These are phyloP conservation scores for Conistra vaccinii DNA, from an alignment of 2,888 invertebrate genomes.

Conservation along the genomic window DNA sequence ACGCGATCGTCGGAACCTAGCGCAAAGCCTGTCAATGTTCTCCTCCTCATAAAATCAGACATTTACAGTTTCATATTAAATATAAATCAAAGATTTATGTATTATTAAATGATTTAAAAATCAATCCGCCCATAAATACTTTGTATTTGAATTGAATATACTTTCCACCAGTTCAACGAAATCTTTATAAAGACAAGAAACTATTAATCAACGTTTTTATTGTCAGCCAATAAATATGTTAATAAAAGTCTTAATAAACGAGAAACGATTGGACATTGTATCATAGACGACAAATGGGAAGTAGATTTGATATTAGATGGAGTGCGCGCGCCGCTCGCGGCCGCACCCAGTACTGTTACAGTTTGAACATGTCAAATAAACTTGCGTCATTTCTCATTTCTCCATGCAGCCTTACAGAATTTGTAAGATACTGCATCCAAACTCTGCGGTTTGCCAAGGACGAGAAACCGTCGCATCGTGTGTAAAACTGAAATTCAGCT, in stretches of 20 bases:
- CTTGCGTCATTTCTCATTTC: not conserved
- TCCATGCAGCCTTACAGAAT: not conserved
- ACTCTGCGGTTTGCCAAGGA: not conserved
- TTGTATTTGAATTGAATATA: conserved; percentile 46
- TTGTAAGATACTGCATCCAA: not conserved
- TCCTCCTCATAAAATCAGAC: conserved; percentile 16
- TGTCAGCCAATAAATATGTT: conserved; percentile 49
- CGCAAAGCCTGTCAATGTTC: not conserved
- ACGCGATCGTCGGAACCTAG: not conserved
- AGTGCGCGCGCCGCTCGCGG: conserved; percentile 12
- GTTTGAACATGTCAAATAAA: not conserved
- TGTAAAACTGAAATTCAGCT: conserved; percentile 7
- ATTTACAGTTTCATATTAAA: conserved; percentile 40
- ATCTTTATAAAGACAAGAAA: conserved; percentile 41
- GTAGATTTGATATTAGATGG: conserved; percentile 25
- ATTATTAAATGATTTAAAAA: conserved; percentile 46
- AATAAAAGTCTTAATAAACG: conserved; percentile 52
- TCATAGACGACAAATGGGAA: conserved; percentile 47
- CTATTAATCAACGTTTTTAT: conserved; percentile 61
- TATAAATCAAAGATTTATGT: conserved; percentile 46
- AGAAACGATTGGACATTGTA: conserved; percentile 41
- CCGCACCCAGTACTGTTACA: conserved; percentile 11
- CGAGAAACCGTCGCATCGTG: not conserved
- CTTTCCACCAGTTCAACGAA: conserved; percentile 43
- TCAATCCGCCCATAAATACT: conserved; percentile 50